Evolutionary conservation across 2,797 vertebrate genomes (phyloP), one percentile per base, ranked within the genome.

Genomic region (Tenualosa thibaudeaui): DNA sequence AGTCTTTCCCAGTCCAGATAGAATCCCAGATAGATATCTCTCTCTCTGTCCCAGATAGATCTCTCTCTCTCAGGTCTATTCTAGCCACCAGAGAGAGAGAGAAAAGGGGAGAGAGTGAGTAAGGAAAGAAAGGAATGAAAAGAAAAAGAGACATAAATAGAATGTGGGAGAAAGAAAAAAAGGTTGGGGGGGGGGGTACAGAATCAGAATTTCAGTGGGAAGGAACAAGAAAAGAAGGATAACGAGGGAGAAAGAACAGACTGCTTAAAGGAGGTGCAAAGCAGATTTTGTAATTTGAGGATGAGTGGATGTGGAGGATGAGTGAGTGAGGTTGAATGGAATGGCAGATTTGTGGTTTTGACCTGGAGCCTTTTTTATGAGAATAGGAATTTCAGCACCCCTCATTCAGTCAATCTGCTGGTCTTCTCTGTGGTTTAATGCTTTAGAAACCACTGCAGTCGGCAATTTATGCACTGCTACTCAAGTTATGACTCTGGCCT

Each of bases 351-450:
- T 82, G 50, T 60, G 46, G 82, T 53, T 53, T 81, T 46, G 85
- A 83, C 83, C 85, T 81, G 86, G 37, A 71, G 83, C 84, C 86
- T 31, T 86, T 75, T 40, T 40, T 15, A 17, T 43, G 26, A 15
- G 84, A 82, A 81, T 49, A 82, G 84, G 84, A 85, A 84, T 81
- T 87, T 71, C 83, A 86, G 85, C 62, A 26, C 85, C 81, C 84
- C 46, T 82, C 86, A 85, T 87, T 86, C 85, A 78, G 83, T 81
- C 78, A 83, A 54, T 83, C 26, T 81, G 56, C 43, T 78, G 46
- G 37, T 58, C 84, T 81, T 71, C 81, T 65, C 85, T 86, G 86
- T 84, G 82, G 88, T 88, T 85, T 46, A 40, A 65, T 13, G 81
- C 62, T 54, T 53, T 87, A 81, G 81, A 43, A 13, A 54, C 68